Evolutionary conservation across 2,888 invertebrate species (phyloP).

Genomic region (Stramonita haemastoma): DNA sequence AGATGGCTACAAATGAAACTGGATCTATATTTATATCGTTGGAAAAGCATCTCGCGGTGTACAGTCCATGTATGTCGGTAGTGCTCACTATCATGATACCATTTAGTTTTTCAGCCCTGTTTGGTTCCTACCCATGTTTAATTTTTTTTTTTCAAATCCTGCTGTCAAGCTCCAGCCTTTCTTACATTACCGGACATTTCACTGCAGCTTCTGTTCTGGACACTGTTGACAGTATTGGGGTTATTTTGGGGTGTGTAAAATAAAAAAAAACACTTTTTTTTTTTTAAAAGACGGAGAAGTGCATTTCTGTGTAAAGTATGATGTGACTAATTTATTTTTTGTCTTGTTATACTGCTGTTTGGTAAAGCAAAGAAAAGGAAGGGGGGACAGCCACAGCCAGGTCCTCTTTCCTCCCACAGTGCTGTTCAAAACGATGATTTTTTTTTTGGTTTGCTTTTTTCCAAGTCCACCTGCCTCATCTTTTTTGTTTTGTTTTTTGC

Average conservation of each 20-base stretch:
- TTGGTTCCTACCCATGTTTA: not conserved
- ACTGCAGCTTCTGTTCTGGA: not conserved
- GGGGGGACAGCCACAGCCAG: not conserved
- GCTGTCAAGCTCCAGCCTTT: not conserved
- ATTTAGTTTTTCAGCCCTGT: not conserved
- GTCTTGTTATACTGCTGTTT: slow-evolving; percentile 15
- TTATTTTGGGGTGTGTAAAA: not conserved
- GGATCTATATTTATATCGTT: slow-evolving; percentile 13
- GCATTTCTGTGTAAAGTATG: slow-evolving; percentile 2
- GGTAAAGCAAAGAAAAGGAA: not conserved
- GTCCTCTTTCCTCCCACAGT: not conserved
- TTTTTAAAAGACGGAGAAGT: not conserved
- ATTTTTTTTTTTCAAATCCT: not conserved
- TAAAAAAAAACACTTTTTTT: not conserved
- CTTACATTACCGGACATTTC: not conserved
- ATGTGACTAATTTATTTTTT: not conserved
- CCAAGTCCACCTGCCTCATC: not conserved
- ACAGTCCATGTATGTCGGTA: slow-evolving; percentile 2
- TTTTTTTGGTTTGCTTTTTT: not conserved
- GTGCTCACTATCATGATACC: not conserved
- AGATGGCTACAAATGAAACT: not conserved
- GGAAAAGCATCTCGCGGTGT: not conserved
- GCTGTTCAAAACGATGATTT: not conserved
- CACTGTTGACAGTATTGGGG: slow-evolving; percentile 29
- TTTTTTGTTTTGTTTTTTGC: not conserved